A percentile compares a stretch with the other conserved stretches of the same genome.
phyloP scores from a whole-genome alignment of 2,797 vertebrate species.

The Poecilia velifera region DNA sequence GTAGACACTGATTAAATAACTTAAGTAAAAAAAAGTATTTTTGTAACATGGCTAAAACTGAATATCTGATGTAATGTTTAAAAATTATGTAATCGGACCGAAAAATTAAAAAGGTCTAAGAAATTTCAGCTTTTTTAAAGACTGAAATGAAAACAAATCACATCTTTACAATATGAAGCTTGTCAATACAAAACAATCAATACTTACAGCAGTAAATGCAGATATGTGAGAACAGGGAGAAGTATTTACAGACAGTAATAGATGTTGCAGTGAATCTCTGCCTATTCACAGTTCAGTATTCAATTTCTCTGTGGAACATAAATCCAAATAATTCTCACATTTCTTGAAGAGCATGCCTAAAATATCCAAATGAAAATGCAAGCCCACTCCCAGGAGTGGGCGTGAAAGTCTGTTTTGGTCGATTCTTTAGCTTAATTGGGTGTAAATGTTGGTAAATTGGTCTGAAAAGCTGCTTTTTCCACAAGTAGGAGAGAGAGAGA shows the following conservation, averaged over 20 bases:
- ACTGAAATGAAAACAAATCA: background rate
- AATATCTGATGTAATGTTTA: background rate
- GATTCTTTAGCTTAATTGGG: background rate
- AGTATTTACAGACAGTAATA: too few relatives aligned
- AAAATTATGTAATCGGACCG: background rate
- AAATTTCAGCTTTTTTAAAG: background rate
- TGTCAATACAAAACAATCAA: background rate
- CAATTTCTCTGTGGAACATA: too few relatives aligned
- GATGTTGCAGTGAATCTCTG: background rate
- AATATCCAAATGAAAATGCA: background rate
- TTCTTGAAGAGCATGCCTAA: background rate
- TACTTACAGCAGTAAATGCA: background rate
- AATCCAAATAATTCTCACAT: background rate
- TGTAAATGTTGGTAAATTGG: slow-evolving; percentile 1
- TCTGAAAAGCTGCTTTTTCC: background rate
- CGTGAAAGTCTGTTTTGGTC: background rate
- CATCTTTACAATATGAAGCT: background rate
- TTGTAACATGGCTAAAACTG: background rate
- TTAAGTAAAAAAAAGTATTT: background rate
- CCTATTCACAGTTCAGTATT: too few relatives aligned
- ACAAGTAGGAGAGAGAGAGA: background rate
- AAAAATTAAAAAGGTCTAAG: background rate
- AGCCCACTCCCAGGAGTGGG: background rate
- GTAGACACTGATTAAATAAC: background rate
- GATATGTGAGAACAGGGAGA: background rate